Percentiles rank a stretch among this genome's conserved stretches.
Evolutionary conservation across 2,113 vertebrate genomes (phyloP).

Genomic region (Carassius gibelio): DNA sequence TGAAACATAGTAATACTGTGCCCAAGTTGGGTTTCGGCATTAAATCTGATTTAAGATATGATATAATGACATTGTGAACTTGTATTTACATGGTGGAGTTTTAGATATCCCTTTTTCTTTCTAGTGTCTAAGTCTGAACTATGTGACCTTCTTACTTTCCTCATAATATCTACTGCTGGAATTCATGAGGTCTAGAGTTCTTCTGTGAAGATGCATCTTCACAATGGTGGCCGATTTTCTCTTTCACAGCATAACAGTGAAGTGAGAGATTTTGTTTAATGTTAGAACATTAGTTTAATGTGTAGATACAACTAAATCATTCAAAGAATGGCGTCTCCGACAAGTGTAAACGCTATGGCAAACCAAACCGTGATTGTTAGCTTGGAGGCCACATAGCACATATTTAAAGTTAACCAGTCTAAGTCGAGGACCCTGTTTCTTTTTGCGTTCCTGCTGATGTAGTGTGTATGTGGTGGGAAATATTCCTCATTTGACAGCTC

Average conservation of each 20-base stretch:
- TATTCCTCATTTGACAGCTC: slow-evolving; percentile 48
- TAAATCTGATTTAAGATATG: neutral
- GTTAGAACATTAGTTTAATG: too few species aligned
- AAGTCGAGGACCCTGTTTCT: neutral
- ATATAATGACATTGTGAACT: neutral
- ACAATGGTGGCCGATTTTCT: neutral
- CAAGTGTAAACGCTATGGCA: too few species aligned
- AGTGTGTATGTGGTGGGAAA: slow-evolving; percentile 39
- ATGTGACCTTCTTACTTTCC: slow-evolving; percentile 4
- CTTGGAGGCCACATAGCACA: neutral
- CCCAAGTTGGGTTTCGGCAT: neutral
- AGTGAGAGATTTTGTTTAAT: neutral
- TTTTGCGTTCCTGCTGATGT: slow-evolving; percentile 22
- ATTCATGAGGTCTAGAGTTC: neutral
- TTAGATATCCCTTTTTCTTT: neutral
- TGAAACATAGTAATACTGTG: neutral
- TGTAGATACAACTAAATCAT: too few species aligned
- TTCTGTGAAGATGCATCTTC: neutral
- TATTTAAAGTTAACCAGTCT: neutral
- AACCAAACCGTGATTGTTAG: too few species aligned
- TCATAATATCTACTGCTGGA: neutral
- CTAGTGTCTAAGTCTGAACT: neutral
- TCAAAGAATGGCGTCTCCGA: too few species aligned
- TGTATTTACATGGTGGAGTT: neutral
- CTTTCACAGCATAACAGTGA: neutral